Conservation (phyloP, 2,113 vertebrate genomes). For the Candoia aspera region DNA sequence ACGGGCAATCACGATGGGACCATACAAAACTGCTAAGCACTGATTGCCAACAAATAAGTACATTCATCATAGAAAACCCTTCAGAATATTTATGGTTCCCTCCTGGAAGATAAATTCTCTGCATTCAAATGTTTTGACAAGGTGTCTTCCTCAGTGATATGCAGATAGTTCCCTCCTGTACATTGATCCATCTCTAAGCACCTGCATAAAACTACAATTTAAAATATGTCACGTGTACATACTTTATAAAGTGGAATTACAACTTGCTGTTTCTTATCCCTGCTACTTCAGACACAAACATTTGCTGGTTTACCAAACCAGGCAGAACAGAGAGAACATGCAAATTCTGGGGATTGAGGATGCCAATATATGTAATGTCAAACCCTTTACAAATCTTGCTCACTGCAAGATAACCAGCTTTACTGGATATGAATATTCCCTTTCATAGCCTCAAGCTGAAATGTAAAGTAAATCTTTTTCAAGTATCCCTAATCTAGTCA, state of each 20-base stretch:
- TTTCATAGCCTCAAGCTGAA: not conserved
- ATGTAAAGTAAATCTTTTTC: not conserved
- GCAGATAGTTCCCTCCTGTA: too few species aligned
- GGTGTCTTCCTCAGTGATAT: too few species aligned
- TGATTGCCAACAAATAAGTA: too few species aligned
- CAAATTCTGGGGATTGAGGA: not conserved
- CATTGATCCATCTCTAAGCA: too few species aligned
- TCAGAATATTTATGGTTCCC: too few species aligned
- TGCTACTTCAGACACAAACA: not conserved
- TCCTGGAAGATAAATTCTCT: too few species aligned
- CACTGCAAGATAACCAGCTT: not conserved
- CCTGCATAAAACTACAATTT: too few species aligned
- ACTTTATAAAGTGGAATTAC: not conserved
- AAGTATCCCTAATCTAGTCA: not conserved
- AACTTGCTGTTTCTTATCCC: not conserved
- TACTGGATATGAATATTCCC: not conserved
- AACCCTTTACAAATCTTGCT: not conserved
- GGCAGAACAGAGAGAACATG: not conserved
- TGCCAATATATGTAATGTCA: not conserved
- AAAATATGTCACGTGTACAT: not conserved
- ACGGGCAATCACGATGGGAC: too few species aligned
- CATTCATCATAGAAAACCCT: too few species aligned
- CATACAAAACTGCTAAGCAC: too few species aligned
- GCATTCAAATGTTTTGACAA: too few species aligned
- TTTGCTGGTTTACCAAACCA: too few species aligned